Evolutionary conservation across 2,113 vertebrate species (phyloP).

Genomic region (Gasterosteus aculeatus): DNA sequence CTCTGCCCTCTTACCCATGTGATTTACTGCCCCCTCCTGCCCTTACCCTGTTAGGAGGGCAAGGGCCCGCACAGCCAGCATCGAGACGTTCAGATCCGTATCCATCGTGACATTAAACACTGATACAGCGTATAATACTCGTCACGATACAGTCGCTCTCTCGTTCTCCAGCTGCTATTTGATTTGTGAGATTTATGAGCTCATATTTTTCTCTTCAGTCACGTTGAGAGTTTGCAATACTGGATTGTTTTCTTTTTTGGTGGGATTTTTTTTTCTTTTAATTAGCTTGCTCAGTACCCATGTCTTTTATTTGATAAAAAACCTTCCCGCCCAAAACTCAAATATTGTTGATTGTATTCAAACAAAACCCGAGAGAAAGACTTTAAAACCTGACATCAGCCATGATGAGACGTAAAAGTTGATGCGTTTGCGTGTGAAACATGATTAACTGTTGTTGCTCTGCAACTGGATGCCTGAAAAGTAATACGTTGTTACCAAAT

Average conservation of each 20-base stretch:
- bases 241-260: neutral
- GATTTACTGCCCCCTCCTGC: slow-evolving; percentile 30
- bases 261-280: neutral
- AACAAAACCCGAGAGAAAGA: neutral
- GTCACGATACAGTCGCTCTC: slow-evolving; percentile 2
- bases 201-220: neutral
- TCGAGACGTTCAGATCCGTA: slow-evolving; percentile 22
- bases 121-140: slow-evolving; percentile 1
- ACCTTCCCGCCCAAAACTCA: no score
- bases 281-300: neutral
- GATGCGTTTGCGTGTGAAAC: neutral
- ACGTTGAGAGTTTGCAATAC: neutral
- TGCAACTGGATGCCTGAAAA: neutral
- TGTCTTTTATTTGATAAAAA: neutral
- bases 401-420: neutral
- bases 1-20: neutral
- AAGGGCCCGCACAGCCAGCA: slow-evolving; percentile 22
- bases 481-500: neutral
- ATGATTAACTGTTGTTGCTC: neutral
- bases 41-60: neutral
- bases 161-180: slow-evolving; percentile 25
- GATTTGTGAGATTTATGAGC: slow-evolving; percentile 8
- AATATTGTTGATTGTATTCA: neutral
- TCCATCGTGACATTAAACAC: slow-evolving; percentile 27
- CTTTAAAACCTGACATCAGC: neutral